These are phyloP conservation scores for Drosophila tropicalis DNA, from an alignment of 1,140 invertebrate genomes.

Conservation along the genomic window DNA sequence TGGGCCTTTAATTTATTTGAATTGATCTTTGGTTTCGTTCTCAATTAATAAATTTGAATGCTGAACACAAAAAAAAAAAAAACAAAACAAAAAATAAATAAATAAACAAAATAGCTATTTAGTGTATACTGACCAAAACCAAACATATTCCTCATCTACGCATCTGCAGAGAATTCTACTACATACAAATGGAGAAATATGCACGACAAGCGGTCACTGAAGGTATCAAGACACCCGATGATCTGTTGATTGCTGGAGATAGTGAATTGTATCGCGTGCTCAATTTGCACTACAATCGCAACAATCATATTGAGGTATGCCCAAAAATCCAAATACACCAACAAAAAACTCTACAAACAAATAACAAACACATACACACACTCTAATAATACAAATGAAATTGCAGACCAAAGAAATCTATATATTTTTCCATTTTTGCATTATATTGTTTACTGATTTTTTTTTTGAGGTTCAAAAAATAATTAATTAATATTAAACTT, in stretches of 20 bases:
- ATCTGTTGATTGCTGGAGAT: constrained; percentile 96
- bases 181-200: constrained; percentile 99
- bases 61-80: constrained; percentile 49
- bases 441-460: too few species aligned
- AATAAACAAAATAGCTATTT: constrained; percentile 44
- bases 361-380: constrained; percentile 25
- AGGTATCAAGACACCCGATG: constrained; percentile 95
- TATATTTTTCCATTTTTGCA: too few species aligned
- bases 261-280: constrained; percentile 98
- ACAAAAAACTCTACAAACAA: constrained; percentile 16
- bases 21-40: constrained; percentile 27
- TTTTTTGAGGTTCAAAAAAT: too few species aligned
- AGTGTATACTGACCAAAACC: constrained; percentile 71
- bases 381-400: neutral
- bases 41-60: constrained; percentile 75
- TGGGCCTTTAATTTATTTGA: constrained; percentile 20
- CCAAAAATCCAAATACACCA: constrained; percentile 45
- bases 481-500: too few species aligned
- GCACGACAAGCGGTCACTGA: constrained; percentile 98
- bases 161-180: constrained; percentile 98
- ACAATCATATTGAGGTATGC: constrained; percentile 99
- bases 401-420: too few species aligned
- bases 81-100: constrained; percentile 26
- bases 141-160: constrained; percentile 81
- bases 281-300: constrained; percentile 99